Evolutionary conservation across 2,113 vertebrate species (phyloP), one percentile per base, ranked within the genome.

Genomic region (Bucco capensis): DNA sequence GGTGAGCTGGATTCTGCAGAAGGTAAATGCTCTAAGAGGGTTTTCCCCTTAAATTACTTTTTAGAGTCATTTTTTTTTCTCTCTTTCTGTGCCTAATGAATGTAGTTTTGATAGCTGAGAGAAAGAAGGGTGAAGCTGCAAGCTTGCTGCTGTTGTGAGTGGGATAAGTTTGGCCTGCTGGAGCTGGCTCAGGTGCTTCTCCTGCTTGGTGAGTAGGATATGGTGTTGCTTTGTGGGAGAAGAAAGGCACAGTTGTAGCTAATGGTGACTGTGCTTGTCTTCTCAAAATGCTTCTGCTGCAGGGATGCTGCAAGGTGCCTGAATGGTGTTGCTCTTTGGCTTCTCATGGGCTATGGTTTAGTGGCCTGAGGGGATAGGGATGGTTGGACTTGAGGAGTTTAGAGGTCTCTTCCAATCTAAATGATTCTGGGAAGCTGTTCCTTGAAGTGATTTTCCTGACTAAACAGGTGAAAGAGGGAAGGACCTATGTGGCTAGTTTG

Each of bases 221-320:
- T 5, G 30, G 23, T 5, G 15, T 3, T n/a, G 38, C 22, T 60
- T 18, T 65, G 15, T 38, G 40, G 10, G 22, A 27, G 17, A 67
- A 37, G 35, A 4, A 70, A 70, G 6, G 1, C 1, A 3, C 7
- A 4, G 9, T 12, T 78, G 19, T 9, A n/a, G 61, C 19, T 1
- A 4, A 9, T 44, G 35, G 31, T 49, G n/a, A 25, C n/a, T n/a
- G n/a, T 5, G 1, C 10, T 66, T 33, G 8, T 25, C 15, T 15
- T 54, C n/a, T 38, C 16, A 3, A 12, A 4, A 0, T 8, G 7
- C 8, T 7, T 91, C 46, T 24, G 31, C 40, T 57, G 24, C 19
- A 19, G 19, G 40, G 14, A 5, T 35, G 44, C 73, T 65, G 37
- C 27, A 54, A 47, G 16, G 14, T 49, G 4, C 5, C 53, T 46